Base-by-base conservation (phyloP, 2,888 invertebrate genomes). In the Mystacides longicornis region DNA sequence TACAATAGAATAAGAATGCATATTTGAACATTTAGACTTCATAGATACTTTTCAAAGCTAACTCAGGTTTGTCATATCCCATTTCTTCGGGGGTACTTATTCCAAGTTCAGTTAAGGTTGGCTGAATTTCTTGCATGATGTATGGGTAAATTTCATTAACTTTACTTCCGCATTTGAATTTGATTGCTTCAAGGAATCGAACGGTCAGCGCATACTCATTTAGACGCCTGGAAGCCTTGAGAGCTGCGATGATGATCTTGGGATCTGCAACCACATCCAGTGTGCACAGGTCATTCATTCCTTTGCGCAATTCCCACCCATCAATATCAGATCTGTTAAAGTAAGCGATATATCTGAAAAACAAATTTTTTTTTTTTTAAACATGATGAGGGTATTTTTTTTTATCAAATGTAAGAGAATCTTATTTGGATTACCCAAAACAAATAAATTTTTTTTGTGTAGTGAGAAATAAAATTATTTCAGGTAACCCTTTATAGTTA, bases 41-140 rank as follows among this genome's bases (percentile, higher is more conserved):
- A 67, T 81, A 87, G 55, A 89, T 85, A 66, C 80, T 82, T 65
- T 85, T 74, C 63, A 93, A 78, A 59, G 90, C 93, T 71, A 98
- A 76, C 75, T 99, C 97, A 56, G 98, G 99, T 74, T 94, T 89
- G 74, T 97, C 96, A 67, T 93, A 97, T 59, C 97, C 97, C 66
- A 99, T 80, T 69, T 98, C 93, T 71, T 97, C 97, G 0, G 90
- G 91, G 23, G 97, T 95, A 54, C 85, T 85, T 64, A 99, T 86
- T 48, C 99, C 98, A 57, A 99, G 78, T 75, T 99, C 96, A 43
- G 85, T 83, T 57, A 99, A 79, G 2, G 95, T 93, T 27, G 99
- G 97, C 66, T 82, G 81, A 64, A 99, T 87, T 80, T 97, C 90
- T 72, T 92, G 87, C 57, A 94, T 72, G 62, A 94, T 78, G 71